phyloP scores from a whole-genome alignment of 2,888 invertebrate species.

The Caenorhabditis sp. region DNA sequence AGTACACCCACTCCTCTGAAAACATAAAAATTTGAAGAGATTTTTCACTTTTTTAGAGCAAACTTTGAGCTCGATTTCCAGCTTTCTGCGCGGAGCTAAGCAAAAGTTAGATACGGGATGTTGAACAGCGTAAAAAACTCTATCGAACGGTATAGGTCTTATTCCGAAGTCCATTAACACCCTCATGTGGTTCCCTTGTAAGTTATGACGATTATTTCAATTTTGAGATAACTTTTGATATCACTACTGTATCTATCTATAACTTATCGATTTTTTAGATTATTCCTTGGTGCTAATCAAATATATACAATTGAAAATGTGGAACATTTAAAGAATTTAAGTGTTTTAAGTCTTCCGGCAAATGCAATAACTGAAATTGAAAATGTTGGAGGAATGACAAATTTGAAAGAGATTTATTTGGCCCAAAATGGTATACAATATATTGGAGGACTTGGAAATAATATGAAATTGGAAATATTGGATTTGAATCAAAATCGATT shows the following conservation, averaged over 20 bases:
- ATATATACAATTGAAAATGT: slow-evolving; percentile 80
- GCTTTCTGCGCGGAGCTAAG: no score
- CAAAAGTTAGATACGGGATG: no score
- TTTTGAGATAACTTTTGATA: background rate
- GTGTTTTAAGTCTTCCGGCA: slow-evolving; percentile 56
- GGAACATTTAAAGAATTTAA: slow-evolving; percentile 43
- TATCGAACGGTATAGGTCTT: no score
- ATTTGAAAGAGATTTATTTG: slow-evolving; percentile 86
- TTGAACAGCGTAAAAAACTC: no score
- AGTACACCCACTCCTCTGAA: no score
- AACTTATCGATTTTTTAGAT: slow-evolving; percentile 67
- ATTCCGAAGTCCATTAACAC: no score
- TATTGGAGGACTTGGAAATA: slow-evolving; percentile 80
- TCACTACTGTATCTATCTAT: no score
- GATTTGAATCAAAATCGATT: slow-evolving; percentile 64
- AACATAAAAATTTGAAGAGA: no score
- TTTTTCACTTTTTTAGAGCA: background rate
- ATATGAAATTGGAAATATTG: slow-evolving; percentile 54
- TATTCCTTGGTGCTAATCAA: slow-evolving; percentile 95
- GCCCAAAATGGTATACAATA: slow-evolving; percentile 88
- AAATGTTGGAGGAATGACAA: slow-evolving; percentile 80
- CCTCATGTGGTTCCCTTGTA: no score
- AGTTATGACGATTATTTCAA: background rate
- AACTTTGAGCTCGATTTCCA: no score
- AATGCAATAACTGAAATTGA: slow-evolving; percentile 48